Base-by-base conservation (phyloP, 92 coral and sea anemone genomes). In the Heliopora coerulea region DNA sequence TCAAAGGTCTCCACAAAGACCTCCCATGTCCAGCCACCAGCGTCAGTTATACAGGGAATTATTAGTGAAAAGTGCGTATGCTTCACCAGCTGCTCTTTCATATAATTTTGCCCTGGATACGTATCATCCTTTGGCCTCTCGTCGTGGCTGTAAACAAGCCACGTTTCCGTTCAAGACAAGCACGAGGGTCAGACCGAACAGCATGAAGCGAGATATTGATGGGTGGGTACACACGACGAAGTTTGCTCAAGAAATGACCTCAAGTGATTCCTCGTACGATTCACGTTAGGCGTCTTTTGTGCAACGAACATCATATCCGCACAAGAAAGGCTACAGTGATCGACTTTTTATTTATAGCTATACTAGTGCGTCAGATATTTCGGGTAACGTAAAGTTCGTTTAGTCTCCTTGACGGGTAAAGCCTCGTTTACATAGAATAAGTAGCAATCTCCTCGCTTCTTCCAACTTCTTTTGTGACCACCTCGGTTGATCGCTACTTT, bases 81-180 rank as follows among this genome's bases (percentile, higher is more conserved):
- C 62, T 6, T 70, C 77, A 40, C 77, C 77, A 0, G 77, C 63
- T 1, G 62, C 50, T 1, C 17, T 32, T 15, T 70, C 77, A 0
- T 70, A 70, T 54, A 82, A 63, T 58, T 17, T 39, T 32, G 97
- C 97, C 25, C 30, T 91, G 56, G 92, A 91, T 35, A 75, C 90
- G 64, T 87, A 91, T 33, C 88, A 89, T 50, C 97, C 97, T 34
- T 40, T 89, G 84, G 88, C 76, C 56, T 81, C 96, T 62, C 87
- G 98, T 68, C 87, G 82, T 28, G 89, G 88, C 27, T 79, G 87
- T 64, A 82, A 79, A 35, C 85, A 90, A 28, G 80, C 89, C 19
- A 59, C 89, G 39, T 52, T 70, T 70, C 63, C 77, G 20, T 70
- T 52, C 24, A 69, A 74, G 48, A 90, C 88, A 12, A 72, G 89